Base-by-base conservation (phyloP, 2,888 invertebrate genomes). In the Spodoptera exigua region DNA sequence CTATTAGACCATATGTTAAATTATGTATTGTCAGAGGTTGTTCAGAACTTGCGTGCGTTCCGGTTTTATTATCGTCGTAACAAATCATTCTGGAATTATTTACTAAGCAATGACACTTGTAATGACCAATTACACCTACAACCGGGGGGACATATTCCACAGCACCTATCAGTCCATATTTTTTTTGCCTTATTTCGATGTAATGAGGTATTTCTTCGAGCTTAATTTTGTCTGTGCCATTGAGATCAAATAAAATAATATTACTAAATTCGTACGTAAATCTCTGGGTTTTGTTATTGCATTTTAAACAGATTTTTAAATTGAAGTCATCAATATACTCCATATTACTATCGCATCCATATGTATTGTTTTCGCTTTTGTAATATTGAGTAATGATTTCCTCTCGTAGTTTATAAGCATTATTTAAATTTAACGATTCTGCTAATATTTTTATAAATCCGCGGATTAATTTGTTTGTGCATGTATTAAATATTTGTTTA, bases 21-120 rank as follows among this genome's bases (percentile, higher is more conserved):
- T 52, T 52, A 43, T 52, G 35, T 13, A 43, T 27, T 21, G 48
- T 48, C 10, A 48, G 4, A 48, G 37, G 53, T 54, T 54, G 53
- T 45, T 36, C 37, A 54, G 45, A 54, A 45, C 45, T 54, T 45
- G 18, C 27, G 32, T 54, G 45, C n/a, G 45, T 54, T 54, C 16
- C 45, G 16, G 53, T 45, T 54, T 54, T 54, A 46, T 46, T 54
- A 34, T 54, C 54, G 40, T 54, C 54, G 16, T 54, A 46, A 40
- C 46, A 46, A 54, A 54, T 45, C 27, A 40, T n/a, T n/a, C n/a
- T 54, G 7, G 39, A 45, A 46, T 46, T 54, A 46, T 54, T 46
- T 54, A 39, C 1, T 32, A 46, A 13, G 34, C 45, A 40, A 54
- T 46, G 54, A 40, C 54, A 46, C 40, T 54, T 54, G 46, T 54